Base-by-base conservation (phyloP, 1,140 invertebrate species). In the Meteorus sp. region DNA sequence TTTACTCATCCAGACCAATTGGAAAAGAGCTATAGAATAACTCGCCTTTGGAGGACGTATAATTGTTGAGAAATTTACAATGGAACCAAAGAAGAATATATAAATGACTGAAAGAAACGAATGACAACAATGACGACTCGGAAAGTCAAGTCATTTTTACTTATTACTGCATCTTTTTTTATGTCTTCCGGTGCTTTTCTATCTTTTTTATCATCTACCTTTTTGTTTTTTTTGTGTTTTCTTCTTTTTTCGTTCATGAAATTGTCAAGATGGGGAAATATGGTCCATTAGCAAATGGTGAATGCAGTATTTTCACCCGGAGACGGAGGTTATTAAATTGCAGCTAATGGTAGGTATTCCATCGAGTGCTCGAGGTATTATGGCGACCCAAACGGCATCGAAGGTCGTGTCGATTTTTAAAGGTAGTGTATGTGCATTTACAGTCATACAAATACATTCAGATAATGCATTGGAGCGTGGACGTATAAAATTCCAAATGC, bases 291-390 rank as follows among this genome's bases (percentile, higher is more conserved):
- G 23, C 19, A 31, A 37, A 50, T 19, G 55, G 17, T 20, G 3
- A 9, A 6, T 0, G 20, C 23, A 31, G 4, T 27, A 23, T 22
- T 57, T 19, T 17, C 2, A 48, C 9, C 44, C n/a, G n/a, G n/a
- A n/a, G 45, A n/a, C 54, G 8, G 3, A 31, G 45, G 47, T 58
- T 58, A 58, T 58, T 58, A 58, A 58, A 51, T 51, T 58, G 15
- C 29, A 51, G 33, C 33, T 58, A 58, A 50, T 56, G 54, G 54
- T 29, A 39, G 45, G 27, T 39, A 50, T 48, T 41, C 43, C 35
- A 41, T 23, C n/a, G 37, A 53, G 51, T 53, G 35, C 20, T 41
- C 35, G 27, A n/a, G n/a, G n/a, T n/a, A n/a, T n/a, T n/a, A n/a
- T n/a, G n/a, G n/a, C n/a, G n/a, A n/a, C n/a, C n/a, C n/a, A n/a